Evolutionary conservation across 1,140 invertebrate species (phyloP), one percentile per base, ranked within the genome.

Genomic region (Cheumatopsyche charites): DNA sequence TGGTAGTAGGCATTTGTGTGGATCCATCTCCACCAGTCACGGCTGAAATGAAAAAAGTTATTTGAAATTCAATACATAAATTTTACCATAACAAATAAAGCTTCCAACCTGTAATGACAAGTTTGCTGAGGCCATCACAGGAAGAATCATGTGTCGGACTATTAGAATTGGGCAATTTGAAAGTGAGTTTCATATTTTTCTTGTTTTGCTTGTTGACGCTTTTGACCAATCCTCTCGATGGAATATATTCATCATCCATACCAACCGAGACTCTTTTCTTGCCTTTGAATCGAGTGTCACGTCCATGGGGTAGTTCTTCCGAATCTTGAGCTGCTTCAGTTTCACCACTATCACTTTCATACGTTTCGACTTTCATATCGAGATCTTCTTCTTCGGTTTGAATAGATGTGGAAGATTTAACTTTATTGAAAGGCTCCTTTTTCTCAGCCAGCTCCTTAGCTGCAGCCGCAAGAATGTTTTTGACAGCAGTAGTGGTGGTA

Each of bases 241-340:
- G 19, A n/a, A 21, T 49, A 36, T 67, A 74, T 17, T 76, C 70
- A 36, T 73, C 69, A n/a, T 68, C 41, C 45, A 77, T 77, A 36
- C 80, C 81, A 0, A 83, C 85, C 3, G 86, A 84, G 0, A 85
- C 81, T 26, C 87, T 80, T 73, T 88, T 87, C 75, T 87, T 87
- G 0, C 82, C 81, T 72, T 83, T 83, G 72, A 78, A 85, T 68
- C 82, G 76, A 0, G 80, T 83, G 36, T 84, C 81, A 0, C 82
- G 78, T 61, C 73, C 62, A 25, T 77, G 75, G 12, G 49, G 49
- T 12, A 52, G 29, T 26, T 58, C 61, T 17, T 62, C 62, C 21
- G 25, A 15, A 12, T 71, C 42, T 11, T 42, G 61, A 5, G 61
- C 58, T 19, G 6, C 3, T 42, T 73, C 70, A 62, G 65, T 36